Evolutionary conservation across 2,797 vertebrate species (phyloP).

Genomic region (Micropoecilia bifurca): DNA sequence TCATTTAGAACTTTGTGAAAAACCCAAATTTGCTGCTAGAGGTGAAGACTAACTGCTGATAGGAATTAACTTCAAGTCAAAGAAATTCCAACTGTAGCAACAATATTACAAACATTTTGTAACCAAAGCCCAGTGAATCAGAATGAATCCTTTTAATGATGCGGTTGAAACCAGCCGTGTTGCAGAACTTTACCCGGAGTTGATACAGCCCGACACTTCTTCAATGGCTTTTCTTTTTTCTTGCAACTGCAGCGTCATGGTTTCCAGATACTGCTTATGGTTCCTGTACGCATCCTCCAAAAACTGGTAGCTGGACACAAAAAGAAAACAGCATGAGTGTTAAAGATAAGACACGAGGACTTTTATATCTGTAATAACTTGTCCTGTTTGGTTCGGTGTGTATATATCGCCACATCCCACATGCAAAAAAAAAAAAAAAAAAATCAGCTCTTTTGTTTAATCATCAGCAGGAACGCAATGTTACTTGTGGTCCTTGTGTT

Average conservation of each 20-base stretch:
- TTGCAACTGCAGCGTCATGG: conserved; percentile 93
- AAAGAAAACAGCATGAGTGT: background rate
- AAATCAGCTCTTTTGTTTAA: background rate
- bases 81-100: background rate
- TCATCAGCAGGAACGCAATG: background rate
- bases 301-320: conserved; percentile 89
- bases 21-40: background rate
- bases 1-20: background rate
- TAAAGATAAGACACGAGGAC: background rate
- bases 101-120: background rate
- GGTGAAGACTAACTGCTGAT: background rate
- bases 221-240: conserved; percentile 97
- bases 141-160: background rate
- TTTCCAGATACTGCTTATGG: conserved; percentile 95
- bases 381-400: background rate
- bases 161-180: background rate
- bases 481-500: conserved; percentile 99
- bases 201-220: conserved; percentile 92
- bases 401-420: background rate
- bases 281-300: conserved; percentile 98
- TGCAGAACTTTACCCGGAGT: conserved; percentile 84
- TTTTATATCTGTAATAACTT: background rate
- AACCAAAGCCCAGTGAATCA: background rate
- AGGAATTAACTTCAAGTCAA: background rate
- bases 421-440: background rate